phyloP scores from a whole-genome alignment of 2,797 vertebrate genomes.

The Rhadinocentrus ornatus region DNA sequence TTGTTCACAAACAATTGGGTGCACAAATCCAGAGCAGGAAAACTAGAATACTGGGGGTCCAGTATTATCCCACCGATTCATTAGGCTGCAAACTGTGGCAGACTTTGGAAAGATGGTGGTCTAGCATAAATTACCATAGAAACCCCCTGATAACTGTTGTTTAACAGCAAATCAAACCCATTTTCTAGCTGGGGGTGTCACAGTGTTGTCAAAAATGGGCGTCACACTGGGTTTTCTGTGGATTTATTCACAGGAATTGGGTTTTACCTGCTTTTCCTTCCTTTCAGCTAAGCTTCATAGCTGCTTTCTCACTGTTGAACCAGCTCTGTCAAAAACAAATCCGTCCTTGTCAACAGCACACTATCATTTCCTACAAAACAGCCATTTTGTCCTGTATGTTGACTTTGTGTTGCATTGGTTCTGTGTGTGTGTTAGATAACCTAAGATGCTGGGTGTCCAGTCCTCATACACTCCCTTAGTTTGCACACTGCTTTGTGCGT shows the following conservation, averaged over 20 bases:
- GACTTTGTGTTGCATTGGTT: background rate
- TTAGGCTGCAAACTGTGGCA: slow-evolving; percentile 34
- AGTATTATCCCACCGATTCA: slow-evolving; percentile 36
- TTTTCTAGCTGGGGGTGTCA: slow-evolving; percentile 34
- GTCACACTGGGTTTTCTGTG: slow-evolving; percentile 29
- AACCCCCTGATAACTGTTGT: slow-evolving; percentile 54
- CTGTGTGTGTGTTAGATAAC: background rate
- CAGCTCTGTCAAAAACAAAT: background rate
- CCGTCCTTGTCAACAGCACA: background rate
- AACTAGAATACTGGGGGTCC: slow-evolving; percentile 30
- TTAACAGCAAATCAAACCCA: slow-evolving; percentile 51
- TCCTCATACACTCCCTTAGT: background rate
- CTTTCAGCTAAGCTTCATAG: background rate
- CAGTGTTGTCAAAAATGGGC: slow-evolving; percentile 37
- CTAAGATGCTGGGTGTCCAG: background rate
- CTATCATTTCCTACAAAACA: background rate
- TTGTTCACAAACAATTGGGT: background rate
- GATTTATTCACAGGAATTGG: slow-evolving; percentile 4
- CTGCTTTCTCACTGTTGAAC: background rate
- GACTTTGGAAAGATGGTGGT: slow-evolving; percentile 47
- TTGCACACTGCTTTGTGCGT: background rate
- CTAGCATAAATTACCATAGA: slow-evolving; percentile 47
- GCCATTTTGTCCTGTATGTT: background rate
- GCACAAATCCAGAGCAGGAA: slow-evolving; percentile 26
- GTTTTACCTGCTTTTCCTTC: background rate